These are phyloP conservation scores for Diorhabda elongata DNA, from an alignment of 1,140 invertebrate genomes.

Conservation along the genomic window DNA sequence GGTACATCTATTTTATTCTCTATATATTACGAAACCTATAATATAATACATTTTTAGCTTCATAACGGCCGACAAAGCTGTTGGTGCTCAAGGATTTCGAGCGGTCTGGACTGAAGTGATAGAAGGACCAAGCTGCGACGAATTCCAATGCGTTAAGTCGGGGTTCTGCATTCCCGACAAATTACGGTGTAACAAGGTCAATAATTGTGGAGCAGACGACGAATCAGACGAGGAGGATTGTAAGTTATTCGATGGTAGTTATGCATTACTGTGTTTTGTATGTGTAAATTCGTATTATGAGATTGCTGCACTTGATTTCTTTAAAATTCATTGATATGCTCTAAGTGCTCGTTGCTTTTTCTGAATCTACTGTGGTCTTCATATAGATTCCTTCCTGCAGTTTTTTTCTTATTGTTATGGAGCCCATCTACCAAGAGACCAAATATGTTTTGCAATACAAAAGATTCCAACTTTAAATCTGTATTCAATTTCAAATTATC, in stretches of 20 bases:
- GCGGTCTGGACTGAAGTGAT: conserved; percentile 85
- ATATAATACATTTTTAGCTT: conserved; percentile 57
- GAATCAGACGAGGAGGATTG: conserved; percentile 77
- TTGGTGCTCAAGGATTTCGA: conserved; percentile 76
- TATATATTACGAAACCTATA: not conserved
- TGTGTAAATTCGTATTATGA: not conserved
- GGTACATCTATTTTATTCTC: too few species aligned
- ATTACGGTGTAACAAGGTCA: conserved; percentile 70
- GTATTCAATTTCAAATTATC: too few species aligned
- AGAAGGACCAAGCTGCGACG: conserved; percentile 53
- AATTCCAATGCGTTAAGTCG: conserved; percentile 64
- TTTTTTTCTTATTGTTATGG: too few species aligned
- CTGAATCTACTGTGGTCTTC: too few species aligned
- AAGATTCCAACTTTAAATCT: too few species aligned
- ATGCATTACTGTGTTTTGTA: not conserved
- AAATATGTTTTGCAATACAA: too few species aligned
- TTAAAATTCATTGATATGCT: too few species aligned
- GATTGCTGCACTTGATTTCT: not conserved
- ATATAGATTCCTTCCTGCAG: too few species aligned
- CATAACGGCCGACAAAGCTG: conserved; percentile 78
- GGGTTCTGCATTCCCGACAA: conserved; percentile 76
- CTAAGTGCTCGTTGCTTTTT: too few species aligned
- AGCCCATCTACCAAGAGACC: too few species aligned
- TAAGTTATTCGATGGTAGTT: conserved; percentile 54
- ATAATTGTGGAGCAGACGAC: conserved; percentile 77